A percentile compares a stretch with the other conserved stretches of the same genome.
These are phyloP conservation scores for Otocyon megalotis DNA, from an alignment of 2,113 vertebrate species.

Conservation along the genomic window DNA sequence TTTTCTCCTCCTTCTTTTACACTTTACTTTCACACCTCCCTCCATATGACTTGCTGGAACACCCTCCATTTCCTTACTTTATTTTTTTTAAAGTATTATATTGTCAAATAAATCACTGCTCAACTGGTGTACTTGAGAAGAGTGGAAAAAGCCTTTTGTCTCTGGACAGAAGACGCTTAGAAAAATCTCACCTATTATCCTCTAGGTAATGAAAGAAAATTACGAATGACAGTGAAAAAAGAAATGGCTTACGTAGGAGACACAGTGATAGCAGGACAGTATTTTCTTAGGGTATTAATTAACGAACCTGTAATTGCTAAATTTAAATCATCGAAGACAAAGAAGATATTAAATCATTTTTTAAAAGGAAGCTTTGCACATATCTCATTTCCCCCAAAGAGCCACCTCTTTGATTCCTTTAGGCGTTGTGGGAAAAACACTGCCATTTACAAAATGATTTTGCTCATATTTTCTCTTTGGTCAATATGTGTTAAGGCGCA, in stretches of 20 bases:
- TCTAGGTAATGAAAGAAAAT: constrained; percentile 60
- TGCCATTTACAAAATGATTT: not conserved
- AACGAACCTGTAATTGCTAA: constrained; percentile 36
- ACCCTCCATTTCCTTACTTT: not conserved
- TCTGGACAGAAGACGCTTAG: constrained; percentile 25
- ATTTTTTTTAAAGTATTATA: not conserved
- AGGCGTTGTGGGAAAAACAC: not conserved
- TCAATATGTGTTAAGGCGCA: not conserved
- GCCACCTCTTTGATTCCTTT: not conserved
- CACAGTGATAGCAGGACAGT: not conserved
- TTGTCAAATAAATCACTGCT: constrained; percentile 58
- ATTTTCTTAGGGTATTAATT: constrained; percentile 64
- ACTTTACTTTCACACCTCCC: not conserved
- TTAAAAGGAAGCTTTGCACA: constrained; percentile 40
- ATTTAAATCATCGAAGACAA: constrained; percentile 54
- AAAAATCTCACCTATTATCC: constrained; percentile 55
- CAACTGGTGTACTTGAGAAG: not conserved
- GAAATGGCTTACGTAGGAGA: constrained; percentile 42
- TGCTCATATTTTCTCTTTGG: not conserved
- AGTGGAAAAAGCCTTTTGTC: constrained; percentile 40
- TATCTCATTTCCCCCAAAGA: not conserved
- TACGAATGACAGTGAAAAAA: constrained; percentile 49
- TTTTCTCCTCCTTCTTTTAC: not conserved
- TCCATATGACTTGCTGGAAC: not conserved
- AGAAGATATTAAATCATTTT: not conserved